Evolutionary conservation across 2,888 invertebrate species (phyloP), one percentile per base, ranked within the genome.

Genomic region (Luffia ferchaultella): DNA sequence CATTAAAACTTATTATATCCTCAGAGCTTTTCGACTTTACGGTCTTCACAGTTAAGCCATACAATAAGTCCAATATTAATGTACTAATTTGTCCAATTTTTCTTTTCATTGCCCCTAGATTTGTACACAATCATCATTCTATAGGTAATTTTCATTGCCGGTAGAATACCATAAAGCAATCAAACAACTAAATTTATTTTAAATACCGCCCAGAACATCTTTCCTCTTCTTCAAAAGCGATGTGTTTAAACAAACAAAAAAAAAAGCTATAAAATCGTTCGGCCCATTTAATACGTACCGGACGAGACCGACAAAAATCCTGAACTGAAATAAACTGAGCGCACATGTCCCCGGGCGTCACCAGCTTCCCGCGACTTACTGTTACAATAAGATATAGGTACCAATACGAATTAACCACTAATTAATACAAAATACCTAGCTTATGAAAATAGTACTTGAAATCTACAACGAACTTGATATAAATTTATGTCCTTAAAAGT

Each of bases 291-390:
- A 73, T 67, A 67, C 70, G 71, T 67, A 79, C 83, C 82, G 83
- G 83, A 83, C 83, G 82, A 71, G 73, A 72, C 73, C 75, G 75
- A 82, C 83, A 80, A 83, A 80, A 82, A 76, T 80, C 74, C 66
- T 63, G 67, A 65, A 72, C 80, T 80, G 79, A 83, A 82, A 82
- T 82, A 80, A 77, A 75, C 77, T 64, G 40, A 19, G 67, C 70
- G 70, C 83, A 83, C 76, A 80, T 82, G 80, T 73, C 75, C 60
- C 64, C 68, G 65, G 60, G 65, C 68, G 73, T 82, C 78, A 76
- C 60, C 57, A 7, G 16, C 30, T 48, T 48, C 48, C 48, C n/a
- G 16, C 49, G 20, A 20, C 49, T 12, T 12, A 19, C 20, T 48
- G 3, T 9, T 20, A 49, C 49, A 43, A 49, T 49, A 43, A 49